Base-by-base conservation (phyloP, 2,888 invertebrate species). In the Drosophila basisetae region DNA sequence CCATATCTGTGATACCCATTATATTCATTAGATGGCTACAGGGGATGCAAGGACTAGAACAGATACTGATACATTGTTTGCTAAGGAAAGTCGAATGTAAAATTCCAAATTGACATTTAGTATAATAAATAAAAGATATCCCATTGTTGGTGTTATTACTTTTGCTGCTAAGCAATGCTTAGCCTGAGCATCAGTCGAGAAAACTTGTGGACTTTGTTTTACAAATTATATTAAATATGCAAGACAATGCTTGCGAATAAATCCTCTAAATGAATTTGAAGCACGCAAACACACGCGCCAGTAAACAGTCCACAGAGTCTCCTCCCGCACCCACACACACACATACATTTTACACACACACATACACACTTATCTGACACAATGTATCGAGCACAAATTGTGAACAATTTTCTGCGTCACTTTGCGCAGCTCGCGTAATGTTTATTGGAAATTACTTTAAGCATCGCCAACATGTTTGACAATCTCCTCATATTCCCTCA, bases 241-340 rank as follows among this genome's bases (percentile, higher is more conserved):
- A 91, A 83, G 89, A 75, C 90, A 88, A 76, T 78, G 87, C 90
- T 80, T 83, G 76, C 66, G 73, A 77, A 80, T 90, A 87, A 87
- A 91, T 91, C 89, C 90, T 73, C 86, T 84, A 88, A 91, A 87
- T 90, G 90, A 91, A 87, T 91, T 87, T 91, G 89, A 91, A 91
- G 91, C 90, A 91, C 91, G 86, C 91, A 84, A 84, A 87, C 86
- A 89, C 88, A 90, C 80, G 88, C 82, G 79, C 70, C 88, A 79
- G 84, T 74, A 79, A 84, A 63, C 76, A 82, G 61, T 64, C 66
- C 16, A 25, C 16, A 25, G 25, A 47, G 25, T 47, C 22, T 47
- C 7, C 47, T 16, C 16, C 4, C 4, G n/a, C 67, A 53, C 54
- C 64, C 56, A 41, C 68, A 33, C 43, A 1, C 39, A 18, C 28